Base-by-base conservation (phyloP, 2,888 invertebrate genomes). In the Galerucella nymphaeae region DNA sequence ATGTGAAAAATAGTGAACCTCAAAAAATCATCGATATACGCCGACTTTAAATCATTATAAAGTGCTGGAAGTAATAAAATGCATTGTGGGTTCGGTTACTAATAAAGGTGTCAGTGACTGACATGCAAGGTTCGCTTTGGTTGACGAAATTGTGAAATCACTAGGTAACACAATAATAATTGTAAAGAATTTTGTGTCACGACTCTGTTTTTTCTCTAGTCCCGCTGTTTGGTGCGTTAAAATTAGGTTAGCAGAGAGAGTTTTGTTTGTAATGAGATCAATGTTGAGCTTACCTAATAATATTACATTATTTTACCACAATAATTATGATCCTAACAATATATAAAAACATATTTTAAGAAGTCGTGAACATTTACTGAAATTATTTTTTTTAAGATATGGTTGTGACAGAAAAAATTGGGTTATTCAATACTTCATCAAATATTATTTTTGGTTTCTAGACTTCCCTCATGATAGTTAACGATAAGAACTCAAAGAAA, bases 31-130 rank as follows among this genome's bases (percentile, higher is more conserved):
- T n/a, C 3, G n/a, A 6, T 45, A 45, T 14, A 14, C 45, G 6
- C 14, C 45, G 45, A n/a, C 48, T 48, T 48, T 5, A 48, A 48
- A 48, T 48, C 48, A 48, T 48, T 48, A 48, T 48, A 8, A n/a
- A n/a, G 48, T n/a, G 48, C 23, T 57, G 55, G 55, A 42, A 42
- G 11, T 42, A 62, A 64, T 63, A 57, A 70, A 63, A 59, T 67
- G 53, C 55, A 38, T 72, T 55, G 75, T 77, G 77, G 79, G 78
- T 77, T 79, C 68, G 79, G 77, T 78, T 68, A 73, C 71, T 70
- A 74, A 74, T 77, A 76, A 73, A 75, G 72, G 75, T 76, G 72
- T 73, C 76, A 71, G 75, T 50, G 65, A 59, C 53, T 70, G 66
- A 66, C 73, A 70, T 58, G 73, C 73, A 70, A 73, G 42, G 71